Base-by-base conservation (phyloP, 2,888 invertebrate genomes). In the Macrophya alboannulata region DNA sequence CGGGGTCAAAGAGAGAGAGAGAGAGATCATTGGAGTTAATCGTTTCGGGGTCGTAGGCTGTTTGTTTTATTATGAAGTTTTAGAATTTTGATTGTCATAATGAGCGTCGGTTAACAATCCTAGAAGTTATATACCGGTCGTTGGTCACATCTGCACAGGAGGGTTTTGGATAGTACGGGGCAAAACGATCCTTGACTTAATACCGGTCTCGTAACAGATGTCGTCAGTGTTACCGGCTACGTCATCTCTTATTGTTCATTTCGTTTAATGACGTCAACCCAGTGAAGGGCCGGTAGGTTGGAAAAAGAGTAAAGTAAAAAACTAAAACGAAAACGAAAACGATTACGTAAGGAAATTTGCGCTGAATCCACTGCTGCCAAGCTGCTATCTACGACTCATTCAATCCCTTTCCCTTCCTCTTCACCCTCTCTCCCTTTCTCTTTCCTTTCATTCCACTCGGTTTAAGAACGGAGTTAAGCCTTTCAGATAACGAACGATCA, bases 191-290 rank as follows among this genome's bases (percentile, higher is more conserved):
- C 62, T 81, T 81, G 81, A 81, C 81, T 81, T 81, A 81, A 81
- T 81, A 81, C 81, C 77, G 55, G 51, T 77, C 51, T 51, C 31
- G 15, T 48, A 45, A 8, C 74, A 74, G 74, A 74, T 74, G 74
- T 74, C 74, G 43, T 74, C 45, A 43, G 31, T 31, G 15, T 55
- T 21, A 31, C 31, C 31, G 31, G 31, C 31, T 31, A 31, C 77
- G 77, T 77, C 77, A 55, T 77, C 81, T 59, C 37, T 81, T 81
- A 81, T 81, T 62, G 81, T 81, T 81, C 81, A 81, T 81, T 59
- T 81, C 62, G 25, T 81, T 62, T 62, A 81, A 81, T 62, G 81
- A 81, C 62, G 43, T 21, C 40, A 31, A 81, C 62, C 37, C 40
- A 31, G 17, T 17, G n/a, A 9, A 31, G 17, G 15, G 43, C 12